A percentile compares a stretch with the other conserved stretches of the same genome.
These are phyloP conservation scores for Melieria picta DNA, from an alignment of 2,888 invertebrate species.

Conservation along the genomic window DNA sequence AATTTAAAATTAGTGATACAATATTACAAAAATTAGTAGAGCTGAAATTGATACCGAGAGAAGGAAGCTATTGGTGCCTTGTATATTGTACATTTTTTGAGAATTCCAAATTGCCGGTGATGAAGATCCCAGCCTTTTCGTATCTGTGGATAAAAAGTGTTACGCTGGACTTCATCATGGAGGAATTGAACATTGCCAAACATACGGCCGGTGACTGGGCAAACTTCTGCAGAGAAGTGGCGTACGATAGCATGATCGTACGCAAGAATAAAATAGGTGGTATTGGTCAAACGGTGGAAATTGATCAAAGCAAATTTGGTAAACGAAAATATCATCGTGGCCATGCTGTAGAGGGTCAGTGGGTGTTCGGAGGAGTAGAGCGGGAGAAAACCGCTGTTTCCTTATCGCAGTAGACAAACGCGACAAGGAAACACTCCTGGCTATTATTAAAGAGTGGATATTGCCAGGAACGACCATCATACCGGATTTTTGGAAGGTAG, in stretches of 20 bases:
- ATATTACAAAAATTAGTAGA: too few species aligned
- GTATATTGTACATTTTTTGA: conserved; percentile 7
- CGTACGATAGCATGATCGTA: background rate
- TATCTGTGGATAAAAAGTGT: conserved; percentile 3
- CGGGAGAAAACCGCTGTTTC: conserved; percentile 17
- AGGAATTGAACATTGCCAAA: background rate
- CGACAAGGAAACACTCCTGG: conserved; percentile 1
- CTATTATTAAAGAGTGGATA: conserved; percentile 7
- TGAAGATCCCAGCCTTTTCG: background rate
- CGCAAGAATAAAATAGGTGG: conserved; percentile 7
- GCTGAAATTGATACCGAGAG: too few species aligned
- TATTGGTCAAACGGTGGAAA: background rate
- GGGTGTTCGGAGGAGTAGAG: conserved; percentile 29
- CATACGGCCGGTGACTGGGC: conserved; percentile 20
- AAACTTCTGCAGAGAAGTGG: conserved; percentile 11
- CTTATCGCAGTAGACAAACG: conserved; percentile 17
- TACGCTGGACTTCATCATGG: background rate
- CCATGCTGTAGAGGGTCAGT: conserved; percentile 25
- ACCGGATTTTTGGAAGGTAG: conserved; percentile 2
- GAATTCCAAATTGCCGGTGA: background rate
- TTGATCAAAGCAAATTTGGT: conserved; percentile 23
- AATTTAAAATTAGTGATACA: too few species aligned
- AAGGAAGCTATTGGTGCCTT: too few species aligned
- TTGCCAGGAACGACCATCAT: background rate
- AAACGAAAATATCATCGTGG: conserved; percentile 19